A percentile compares a stretch with the other conserved stretches of the same genome.
Conservation (phyloP, 2,888 invertebrate species). For the Eilema depressum region DNA sequence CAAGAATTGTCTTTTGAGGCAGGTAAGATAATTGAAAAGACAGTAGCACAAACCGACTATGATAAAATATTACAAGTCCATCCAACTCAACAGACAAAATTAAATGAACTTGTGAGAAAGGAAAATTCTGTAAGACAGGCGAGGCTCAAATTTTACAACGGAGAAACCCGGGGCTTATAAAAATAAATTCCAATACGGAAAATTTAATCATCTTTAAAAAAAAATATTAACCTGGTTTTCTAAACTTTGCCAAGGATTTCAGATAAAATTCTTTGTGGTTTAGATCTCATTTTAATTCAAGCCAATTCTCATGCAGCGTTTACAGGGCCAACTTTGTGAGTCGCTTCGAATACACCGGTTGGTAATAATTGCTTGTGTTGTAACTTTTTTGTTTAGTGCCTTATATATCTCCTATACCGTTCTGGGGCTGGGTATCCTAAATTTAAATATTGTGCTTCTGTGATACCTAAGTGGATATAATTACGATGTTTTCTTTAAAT, state of each 20-base stretch:
- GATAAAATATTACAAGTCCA: not conserved
- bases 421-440: conserved; percentile 40
- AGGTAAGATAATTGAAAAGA: not conserved
- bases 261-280: conserved; percentile 38
- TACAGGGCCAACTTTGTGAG: conserved; percentile 59
- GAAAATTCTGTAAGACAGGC: not conserved
- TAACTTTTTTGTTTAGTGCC: conserved; percentile 52
- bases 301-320: conserved; percentile 64
- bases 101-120: not conserved
- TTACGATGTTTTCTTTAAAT: conserved; percentile 16
- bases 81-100: not conserved
- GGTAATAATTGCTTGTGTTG: conserved; percentile 56
- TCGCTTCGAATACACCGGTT: conserved; percentile 39
- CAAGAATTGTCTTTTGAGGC: not conserved
- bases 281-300: conserved; percentile 62
- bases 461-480: conserved; percentile 31
- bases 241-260: conserved; percentile 47
- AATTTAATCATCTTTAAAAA: conserved; percentile 11
- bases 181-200: not conserved
- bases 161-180: not conserved
- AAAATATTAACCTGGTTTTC: conserved; percentile 40
- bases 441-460: conserved; percentile 43
- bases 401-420: conserved; percentile 32
- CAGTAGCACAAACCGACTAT: not conserved
- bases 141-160: not conserved